Percentiles rank a stretch among this genome's conserved stretches.
Evolutionary conservation across 2,797 vertebrate species (phyloP).

Genomic region (Gymnothorax reevesii): DNA sequence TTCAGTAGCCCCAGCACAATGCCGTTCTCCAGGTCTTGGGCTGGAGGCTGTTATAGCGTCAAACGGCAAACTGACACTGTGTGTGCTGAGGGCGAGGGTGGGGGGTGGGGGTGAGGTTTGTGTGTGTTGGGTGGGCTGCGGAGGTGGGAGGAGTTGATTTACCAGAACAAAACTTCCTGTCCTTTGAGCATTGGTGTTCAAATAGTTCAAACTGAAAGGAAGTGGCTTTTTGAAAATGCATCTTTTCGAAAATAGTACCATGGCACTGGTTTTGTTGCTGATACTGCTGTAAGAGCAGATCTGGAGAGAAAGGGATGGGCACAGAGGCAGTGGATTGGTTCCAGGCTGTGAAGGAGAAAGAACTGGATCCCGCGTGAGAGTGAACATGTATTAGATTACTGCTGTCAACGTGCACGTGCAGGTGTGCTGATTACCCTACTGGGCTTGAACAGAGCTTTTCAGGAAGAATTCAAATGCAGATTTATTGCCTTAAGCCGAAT

Average conservation of each 20-base stretch:
- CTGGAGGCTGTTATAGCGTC: not conserved
- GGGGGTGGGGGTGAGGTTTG: not conserved
- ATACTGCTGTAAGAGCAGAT: not conserved
- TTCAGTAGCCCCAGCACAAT: slow-evolving; percentile 7
- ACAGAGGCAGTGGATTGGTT: not conserved
- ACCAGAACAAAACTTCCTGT: slow-evolving; percentile 8
- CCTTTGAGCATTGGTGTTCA: not conserved
- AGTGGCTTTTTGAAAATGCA: slow-evolving; percentile 2
- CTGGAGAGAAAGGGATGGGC: not conserved
- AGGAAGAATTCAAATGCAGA: slow-evolving; percentile 28
- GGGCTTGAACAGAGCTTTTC: not conserved
- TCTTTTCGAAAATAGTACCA: not conserved
- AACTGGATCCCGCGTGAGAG: not conserved
- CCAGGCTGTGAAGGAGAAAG: not conserved
- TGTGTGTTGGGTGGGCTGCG: not conserved
- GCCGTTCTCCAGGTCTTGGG: not conserved
- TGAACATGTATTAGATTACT: not conserved
- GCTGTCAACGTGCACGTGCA: not conserved
- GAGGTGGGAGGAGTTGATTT: not conserved
- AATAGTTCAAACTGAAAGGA: not conserved
- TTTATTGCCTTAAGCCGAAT: slow-evolving; percentile 38
- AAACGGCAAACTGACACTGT: not conserved
- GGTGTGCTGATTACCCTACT: not conserved
- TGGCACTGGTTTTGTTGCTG: not conserved
- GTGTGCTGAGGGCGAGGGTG: not conserved